phyloP scores from a whole-genome alignment of 2,888 invertebrate genomes.

The Cyclophora albipunctata region DNA sequence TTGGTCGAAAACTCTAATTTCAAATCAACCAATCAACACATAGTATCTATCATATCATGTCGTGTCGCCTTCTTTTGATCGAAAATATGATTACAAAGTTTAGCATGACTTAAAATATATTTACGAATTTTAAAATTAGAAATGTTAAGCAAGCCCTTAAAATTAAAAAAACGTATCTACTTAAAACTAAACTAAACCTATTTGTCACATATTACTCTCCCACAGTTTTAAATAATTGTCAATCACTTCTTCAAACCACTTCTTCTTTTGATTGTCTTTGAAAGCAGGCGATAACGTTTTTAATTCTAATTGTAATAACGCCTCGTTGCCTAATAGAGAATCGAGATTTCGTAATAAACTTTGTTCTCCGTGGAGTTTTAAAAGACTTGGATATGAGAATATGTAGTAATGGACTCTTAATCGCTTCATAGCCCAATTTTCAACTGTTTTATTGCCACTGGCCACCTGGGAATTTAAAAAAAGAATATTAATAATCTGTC shows the following conservation, averaged over 20 bases:
- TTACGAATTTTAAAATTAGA: too few relatives aligned
- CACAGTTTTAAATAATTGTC: slow-evolving; percentile 93
- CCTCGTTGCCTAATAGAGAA: slow-evolving; percentile 85
- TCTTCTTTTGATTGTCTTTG: slow-evolving; percentile 81
- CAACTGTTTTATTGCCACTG: slow-evolving; percentile 85
- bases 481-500: not conserved
- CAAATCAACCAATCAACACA: too few relatives aligned
- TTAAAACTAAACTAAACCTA: slow-evolving; percentile 14
- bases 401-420: slow-evolving; percentile 85
- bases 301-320: slow-evolving; percentile 87
- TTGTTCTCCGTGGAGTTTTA: slow-evolving; percentile 88
- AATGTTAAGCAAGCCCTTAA: too few relatives aligned
- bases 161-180: slow-evolving; percentile 1
- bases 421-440: slow-evolving; percentile 83
- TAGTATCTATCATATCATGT: too few relatives aligned
- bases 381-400: slow-evolving; percentile 85
- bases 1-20: too few relatives aligned
- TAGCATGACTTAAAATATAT: too few relatives aligned
- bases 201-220: slow-evolving; percentile 88
- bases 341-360: slow-evolving; percentile 81
- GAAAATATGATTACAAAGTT: too few relatives aligned
- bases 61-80: too few relatives aligned
- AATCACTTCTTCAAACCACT: slow-evolving; percentile 91
- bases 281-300: slow-evolving; percentile 87
- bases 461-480: slow-evolving; percentile 68